Conservation (phyloP, 2,888 invertebrate genomes). For the Pandemis heparana region DNA sequence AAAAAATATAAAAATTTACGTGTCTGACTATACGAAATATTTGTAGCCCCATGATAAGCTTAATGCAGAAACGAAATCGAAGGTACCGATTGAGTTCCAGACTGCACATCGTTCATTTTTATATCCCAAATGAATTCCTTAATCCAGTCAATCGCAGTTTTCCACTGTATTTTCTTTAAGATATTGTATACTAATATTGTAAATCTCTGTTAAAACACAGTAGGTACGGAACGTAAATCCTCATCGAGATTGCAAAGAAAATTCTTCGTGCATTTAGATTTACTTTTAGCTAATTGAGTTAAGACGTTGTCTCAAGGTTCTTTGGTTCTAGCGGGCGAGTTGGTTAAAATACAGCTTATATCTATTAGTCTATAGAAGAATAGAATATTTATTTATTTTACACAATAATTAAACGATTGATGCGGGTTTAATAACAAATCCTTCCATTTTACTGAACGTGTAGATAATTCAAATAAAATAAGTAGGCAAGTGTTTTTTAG, state of each 20-base stretch:
- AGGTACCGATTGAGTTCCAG: not conserved
- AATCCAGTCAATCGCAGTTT: not conserved
- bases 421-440: too few relatives aligned
- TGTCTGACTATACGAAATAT: too few relatives aligned
- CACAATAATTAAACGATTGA: too few relatives aligned
- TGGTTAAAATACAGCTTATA: not conserved
- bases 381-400: too few relatives aligned
- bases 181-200: not conserved
- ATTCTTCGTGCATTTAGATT: constrained; percentile 39
- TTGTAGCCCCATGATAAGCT: too few relatives aligned
- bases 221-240: constrained; percentile 23
- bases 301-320: constrained; percentile 27
- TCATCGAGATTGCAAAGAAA: constrained; percentile 34
- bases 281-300: constrained; percentile 44
- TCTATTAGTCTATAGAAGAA: too few relatives aligned
- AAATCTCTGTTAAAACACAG: constrained; percentile 8
- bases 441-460: too few relatives aligned
- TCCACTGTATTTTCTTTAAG: not conserved
- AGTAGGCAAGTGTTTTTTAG: too few relatives aligned
- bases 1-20: too few relatives aligned
- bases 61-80: not conserved
- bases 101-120: not conserved
- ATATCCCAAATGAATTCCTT: not conserved
- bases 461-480: too few relatives aligned
- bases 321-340: not conserved